phyloP scores from a whole-genome alignment of 1,140 invertebrate species.

The Euwallacea similis region DNA sequence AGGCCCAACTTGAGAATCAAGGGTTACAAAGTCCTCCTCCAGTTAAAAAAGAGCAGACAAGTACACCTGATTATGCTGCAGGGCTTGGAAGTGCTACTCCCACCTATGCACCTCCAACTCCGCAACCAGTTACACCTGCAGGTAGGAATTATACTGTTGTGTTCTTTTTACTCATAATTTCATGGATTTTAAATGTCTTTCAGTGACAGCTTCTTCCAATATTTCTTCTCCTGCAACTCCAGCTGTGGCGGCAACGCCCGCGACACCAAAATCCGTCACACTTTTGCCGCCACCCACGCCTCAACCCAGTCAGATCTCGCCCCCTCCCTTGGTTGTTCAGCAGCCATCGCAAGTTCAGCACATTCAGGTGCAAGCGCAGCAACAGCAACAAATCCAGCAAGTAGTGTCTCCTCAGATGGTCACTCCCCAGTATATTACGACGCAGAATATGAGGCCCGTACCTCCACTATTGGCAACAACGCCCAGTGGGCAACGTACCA shows the following conservation, averaged over 20 bases:
- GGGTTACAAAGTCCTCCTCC: slow-evolving; percentile 56
- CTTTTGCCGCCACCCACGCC: slow-evolving; percentile 17
- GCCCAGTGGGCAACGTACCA: slow-evolving; percentile 42
- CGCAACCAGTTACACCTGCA: slow-evolving; percentile 45
- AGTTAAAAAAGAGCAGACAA: slow-evolving; percentile 47
- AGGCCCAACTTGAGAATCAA: slow-evolving; percentile 62
- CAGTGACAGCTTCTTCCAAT: slow-evolving; percentile 38
- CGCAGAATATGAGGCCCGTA: slow-evolving; percentile 55
- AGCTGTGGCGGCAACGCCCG: not conserved
- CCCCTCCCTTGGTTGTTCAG: slow-evolving; percentile 10
- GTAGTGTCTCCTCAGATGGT: slow-evolving; percentile 43
- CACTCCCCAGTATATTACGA: slow-evolving; percentile 44
- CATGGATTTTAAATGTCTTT: not conserved
- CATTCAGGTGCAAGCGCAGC: slow-evolving; percentile 15
- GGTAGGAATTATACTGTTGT: slow-evolving; percentile 29
- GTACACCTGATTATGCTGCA: slow-evolving; percentile 56
- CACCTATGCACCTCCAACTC: slow-evolving; percentile 51
- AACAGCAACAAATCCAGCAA: slow-evolving; percentile 38
- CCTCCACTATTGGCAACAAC: slow-evolving; percentile 48
- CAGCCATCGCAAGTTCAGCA: slow-evolving; percentile 15
- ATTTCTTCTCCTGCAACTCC: slow-evolving; percentile 8
- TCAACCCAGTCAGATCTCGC: slow-evolving; percentile 11
- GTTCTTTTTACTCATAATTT: not conserved
- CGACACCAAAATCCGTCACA: slow-evolving; percentile 2
- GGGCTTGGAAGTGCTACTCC: slow-evolving; percentile 58